Base-by-base conservation (phyloP, 2,888 invertebrate genomes). In the Lepas anatifera region DNA sequence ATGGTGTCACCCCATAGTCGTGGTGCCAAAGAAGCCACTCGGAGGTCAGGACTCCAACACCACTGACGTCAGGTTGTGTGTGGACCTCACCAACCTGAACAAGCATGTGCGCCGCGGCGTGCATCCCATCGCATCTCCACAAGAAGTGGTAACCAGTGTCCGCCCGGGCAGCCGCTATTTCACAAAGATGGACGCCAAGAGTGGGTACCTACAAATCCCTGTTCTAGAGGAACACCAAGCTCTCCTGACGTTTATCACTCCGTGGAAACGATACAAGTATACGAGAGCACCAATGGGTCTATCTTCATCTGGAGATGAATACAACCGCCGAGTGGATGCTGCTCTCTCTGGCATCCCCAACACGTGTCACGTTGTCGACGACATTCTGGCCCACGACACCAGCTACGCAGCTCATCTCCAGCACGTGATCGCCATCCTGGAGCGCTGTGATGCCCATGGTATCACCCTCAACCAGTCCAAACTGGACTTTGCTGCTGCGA, bases 401-500 rank as follows among this genome's bases (percentile, higher is more conserved):
- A 7, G 22, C 2, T 58, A 35, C 1, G 32, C 27, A 6, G 29
- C 11, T 7, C 68, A 68, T 18, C 29, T 52, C 8, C n/a, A 27
- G 3, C 50, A 50, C n/a, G 52, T 52, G 2, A 32, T 8, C 22
- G 1, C 1, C 10, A 11, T 68, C 32, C 4, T 52, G n/a, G 35
- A 39, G 6, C 46, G 52, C 10, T 68, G 68, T 10, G 29, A 32
- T 4, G 22, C 29, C 0, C 2, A 1, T 10, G 67, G 67, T 18
- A 27, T 70, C 16, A 70, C 69, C 16, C 68, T 70, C 10, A 50
- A 52, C 35, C 35, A 22, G 1, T 8, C n/a, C 0, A 70, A 70
- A 18, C 41, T 70, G 25, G n/a, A 1, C 6, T 70, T 69, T 41
- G 70, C 29, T 22, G 52, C n/a, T 0, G 16, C n/a, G n/a, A 11